A percentile compares a stretch with the other conserved stretches of the same genome.
Conservation (phyloP, 2,888 invertebrate species). For the Clanis bilineata region DNA sequence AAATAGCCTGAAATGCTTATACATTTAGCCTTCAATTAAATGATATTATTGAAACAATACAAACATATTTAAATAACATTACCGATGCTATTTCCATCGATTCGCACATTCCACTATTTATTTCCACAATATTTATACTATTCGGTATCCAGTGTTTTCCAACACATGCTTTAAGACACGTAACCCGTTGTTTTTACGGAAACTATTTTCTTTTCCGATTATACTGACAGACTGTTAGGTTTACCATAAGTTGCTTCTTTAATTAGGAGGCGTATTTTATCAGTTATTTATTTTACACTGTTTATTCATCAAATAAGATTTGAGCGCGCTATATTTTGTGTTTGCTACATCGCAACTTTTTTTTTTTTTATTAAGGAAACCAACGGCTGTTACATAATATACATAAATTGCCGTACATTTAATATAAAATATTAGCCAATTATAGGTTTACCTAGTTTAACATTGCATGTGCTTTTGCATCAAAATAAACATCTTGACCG, state of each 20-base stretch:
- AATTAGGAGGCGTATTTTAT: not conserved
- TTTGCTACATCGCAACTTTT: too few species aligned
- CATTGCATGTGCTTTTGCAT: too few species aligned
- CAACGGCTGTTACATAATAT: too few species aligned
- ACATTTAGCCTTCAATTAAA: conserved; percentile 5
- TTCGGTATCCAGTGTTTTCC: not conserved
- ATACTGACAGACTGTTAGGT: not conserved
- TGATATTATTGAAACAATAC: not conserved
- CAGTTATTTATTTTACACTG: not conserved
- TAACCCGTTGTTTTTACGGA: not conserved
- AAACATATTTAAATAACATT: conserved; percentile 12
- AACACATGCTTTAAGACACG: not conserved
- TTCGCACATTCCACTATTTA: not conserved
- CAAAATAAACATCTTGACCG: too few species aligned
- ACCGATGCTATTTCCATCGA: conserved; percentile 6
- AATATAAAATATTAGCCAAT: too few species aligned
- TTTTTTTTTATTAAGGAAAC: too few species aligned
- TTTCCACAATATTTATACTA: not conserved
- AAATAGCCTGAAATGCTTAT: not conserved
- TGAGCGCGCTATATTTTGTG: not conserved
- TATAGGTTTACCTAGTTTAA: too few species aligned
- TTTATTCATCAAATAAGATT: not conserved
- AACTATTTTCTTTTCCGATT: not conserved
- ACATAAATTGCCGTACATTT: too few species aligned
- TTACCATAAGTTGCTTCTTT: not conserved